Evolutionary conservation across 2,113 vertebrate species (phyloP), one percentile per base, ranked within the genome.

Genomic region (Brienomyrus brachyistius): DNA sequence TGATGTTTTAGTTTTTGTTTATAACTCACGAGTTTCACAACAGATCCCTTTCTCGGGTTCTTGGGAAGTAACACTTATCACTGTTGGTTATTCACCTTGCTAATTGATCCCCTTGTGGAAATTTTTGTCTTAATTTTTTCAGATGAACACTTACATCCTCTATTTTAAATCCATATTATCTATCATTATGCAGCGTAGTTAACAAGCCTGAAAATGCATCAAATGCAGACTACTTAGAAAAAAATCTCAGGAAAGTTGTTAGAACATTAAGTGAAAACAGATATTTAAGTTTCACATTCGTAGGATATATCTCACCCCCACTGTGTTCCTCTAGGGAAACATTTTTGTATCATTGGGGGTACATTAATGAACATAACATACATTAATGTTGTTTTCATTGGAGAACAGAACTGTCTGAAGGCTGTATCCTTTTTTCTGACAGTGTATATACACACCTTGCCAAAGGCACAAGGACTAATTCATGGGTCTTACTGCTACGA

Each of bases 401-500:
- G 62, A 70, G 62, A 70, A 31, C 27, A 13, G 31, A 31, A 70
- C 62, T 70, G n/a, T 70, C n/a, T 0, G 2, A 70, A 70, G 62
- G n/a, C n/a, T 66, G 23, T 66, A 66, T 27, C 23, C n/a, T 66
- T 27, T 66, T 10, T 66, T 66, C 62, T 31, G 62, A 70, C 62
- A 27, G 9, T 70, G 62, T 70, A 31, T 70, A 70, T 31, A 40
- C 13, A 21, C 4, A 8, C 35, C 4, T 8, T 77, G 27, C 27
- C 66, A 74, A 10, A 31, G 92, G 90, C 84, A 13, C 54, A 91
- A 92, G 93, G 90, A 66, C 90, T 56, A 90, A 93, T 89, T 94
- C 92, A 91, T 80, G 40, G 50, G 31, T 5, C 91, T 87, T 88
- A 43, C 35, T 80, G 13, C 74, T 80, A 43, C 3, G 66, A 94